phyloP scores from a whole-genome alignment of 2,888 invertebrate species.

The Idaea aversata region DNA sequence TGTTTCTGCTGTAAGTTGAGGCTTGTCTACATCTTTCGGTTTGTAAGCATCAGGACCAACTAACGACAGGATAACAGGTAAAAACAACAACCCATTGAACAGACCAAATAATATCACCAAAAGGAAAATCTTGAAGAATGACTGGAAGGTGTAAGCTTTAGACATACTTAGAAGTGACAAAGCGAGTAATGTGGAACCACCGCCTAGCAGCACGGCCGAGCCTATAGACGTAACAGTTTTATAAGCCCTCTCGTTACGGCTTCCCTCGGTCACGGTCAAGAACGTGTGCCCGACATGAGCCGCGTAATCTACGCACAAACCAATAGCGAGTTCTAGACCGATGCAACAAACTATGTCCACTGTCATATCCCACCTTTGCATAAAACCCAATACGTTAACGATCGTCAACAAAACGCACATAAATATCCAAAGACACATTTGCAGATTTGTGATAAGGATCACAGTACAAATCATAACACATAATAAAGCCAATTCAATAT shows the following conservation, averaged over 20 bases:
- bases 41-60: conserved; percentile 83
- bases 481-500: conserved; percentile 86
- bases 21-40: conserved; percentile 35
- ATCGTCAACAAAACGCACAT: conserved; percentile 87
- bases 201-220: conserved; percentile 88
- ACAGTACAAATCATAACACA: conserved; percentile 91
- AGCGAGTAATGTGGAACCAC: conserved; percentile 87
- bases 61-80: conserved; percentile 87
- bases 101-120: conserved; percentile 88
- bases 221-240: conserved; percentile 87
- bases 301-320: conserved; percentile 91
- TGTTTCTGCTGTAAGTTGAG: conserved; percentile 43
- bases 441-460: conserved; percentile 86
- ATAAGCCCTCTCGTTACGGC: conserved; percentile 79
- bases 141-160: conserved; percentile 87
- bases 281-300: conserved; percentile 91
- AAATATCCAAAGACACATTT: conserved; percentile 89
- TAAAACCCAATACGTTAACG: conserved; percentile 87
- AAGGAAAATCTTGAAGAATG: conserved; percentile 88
- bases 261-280: conserved; percentile 80
- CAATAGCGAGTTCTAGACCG: conserved; percentile 88
- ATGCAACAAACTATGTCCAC: conserved; percentile 91
- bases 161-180: conserved; percentile 85
- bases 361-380: conserved; percentile 90
- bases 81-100: conserved; percentile 87